phyloP scores from a whole-genome alignment of 2,113 vertebrate species.

The Speoplatyrhinus poulsoni region DNA sequence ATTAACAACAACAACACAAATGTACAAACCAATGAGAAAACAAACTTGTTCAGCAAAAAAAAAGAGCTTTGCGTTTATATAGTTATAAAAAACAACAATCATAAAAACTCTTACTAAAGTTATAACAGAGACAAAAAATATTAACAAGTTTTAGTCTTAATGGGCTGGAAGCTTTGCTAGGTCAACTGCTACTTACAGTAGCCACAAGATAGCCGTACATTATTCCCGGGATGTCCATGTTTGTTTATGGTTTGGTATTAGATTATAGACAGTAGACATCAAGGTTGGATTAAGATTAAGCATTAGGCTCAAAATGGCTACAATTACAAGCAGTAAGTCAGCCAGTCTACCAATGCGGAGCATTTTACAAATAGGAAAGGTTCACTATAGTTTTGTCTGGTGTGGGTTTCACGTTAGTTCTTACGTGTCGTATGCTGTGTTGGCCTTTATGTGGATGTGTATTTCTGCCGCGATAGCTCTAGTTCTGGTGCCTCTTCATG shows the following conservation, averaged over 20 bases:
- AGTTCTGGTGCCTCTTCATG: conserved; percentile 99
- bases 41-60: conserved; percentile 51
- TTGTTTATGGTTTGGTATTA: too few species aligned
- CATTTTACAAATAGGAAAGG: background rate
- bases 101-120: conserved; percentile 33
- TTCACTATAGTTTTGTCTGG: background rate
- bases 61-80: conserved; percentile 21
- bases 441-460: conserved; percentile 35
- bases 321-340: too few species aligned
- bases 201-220: too few species aligned
- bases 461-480: conserved; percentile 43
- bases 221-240: too few species aligned
- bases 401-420: conserved; percentile 4
- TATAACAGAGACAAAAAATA: conserved; percentile 34
- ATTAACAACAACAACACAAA: conserved; percentile 44
- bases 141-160: conserved; percentile 35
- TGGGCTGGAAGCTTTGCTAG: conserved; percentile 21
- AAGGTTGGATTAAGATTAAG: too few species aligned
- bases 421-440: conserved; percentile 2
- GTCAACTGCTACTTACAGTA: too few species aligned
- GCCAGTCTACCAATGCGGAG: too few species aligned
- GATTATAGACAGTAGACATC: too few species aligned
- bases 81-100: conserved; percentile 13
- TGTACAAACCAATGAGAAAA: conserved; percentile 56
- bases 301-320: too few species aligned